Percentiles rank a stretch among this genome's conserved stretches.
Conservation (phyloP, 2,113 vertebrate genomes). For the Delphinus delphis region DNA sequence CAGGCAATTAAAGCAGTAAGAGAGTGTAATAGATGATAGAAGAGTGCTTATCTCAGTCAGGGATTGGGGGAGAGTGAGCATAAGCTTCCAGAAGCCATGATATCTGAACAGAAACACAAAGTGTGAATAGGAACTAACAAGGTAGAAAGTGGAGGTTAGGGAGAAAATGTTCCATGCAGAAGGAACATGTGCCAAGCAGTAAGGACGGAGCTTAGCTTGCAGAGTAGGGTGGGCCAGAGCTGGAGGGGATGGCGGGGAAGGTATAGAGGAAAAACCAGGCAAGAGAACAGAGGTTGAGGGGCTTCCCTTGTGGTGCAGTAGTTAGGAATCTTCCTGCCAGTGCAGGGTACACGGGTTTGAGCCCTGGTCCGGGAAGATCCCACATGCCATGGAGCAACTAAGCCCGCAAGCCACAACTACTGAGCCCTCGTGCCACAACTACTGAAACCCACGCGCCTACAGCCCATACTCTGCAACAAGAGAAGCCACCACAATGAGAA, state of each 20-base stretch:
- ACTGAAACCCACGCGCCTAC: fast-evolving
- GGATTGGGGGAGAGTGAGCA: not conserved
- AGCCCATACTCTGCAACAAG: too few species aligned
- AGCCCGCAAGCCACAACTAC: too few species aligned
- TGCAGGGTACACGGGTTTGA: too few species aligned
- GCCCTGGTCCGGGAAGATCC: too few species aligned
- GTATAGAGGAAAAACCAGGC: not conserved
- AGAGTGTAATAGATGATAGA: not conserved
- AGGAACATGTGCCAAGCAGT: not conserved
- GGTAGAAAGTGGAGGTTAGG: not conserved
- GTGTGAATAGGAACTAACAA: not conserved
- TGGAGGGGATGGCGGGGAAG: not conserved
- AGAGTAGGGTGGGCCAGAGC: not conserved
- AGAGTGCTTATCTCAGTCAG: not conserved
- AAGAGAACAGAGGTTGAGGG: not conserved
- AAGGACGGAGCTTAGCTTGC: not conserved
- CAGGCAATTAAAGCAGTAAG: not conserved
- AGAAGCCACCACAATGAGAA: too few species aligned
- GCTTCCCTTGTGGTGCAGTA: too few species aligned
- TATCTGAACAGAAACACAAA: not conserved
- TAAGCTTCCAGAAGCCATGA: not conserved
- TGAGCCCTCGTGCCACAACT: too few species aligned
- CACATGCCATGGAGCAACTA: too few species aligned
- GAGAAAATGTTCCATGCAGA: not conserved
- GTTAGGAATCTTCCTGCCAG: too few species aligned